These are phyloP conservation scores for Thelaira solivaga DNA, from an alignment of 2,888 invertebrate species.

Conservation along the genomic window DNA sequence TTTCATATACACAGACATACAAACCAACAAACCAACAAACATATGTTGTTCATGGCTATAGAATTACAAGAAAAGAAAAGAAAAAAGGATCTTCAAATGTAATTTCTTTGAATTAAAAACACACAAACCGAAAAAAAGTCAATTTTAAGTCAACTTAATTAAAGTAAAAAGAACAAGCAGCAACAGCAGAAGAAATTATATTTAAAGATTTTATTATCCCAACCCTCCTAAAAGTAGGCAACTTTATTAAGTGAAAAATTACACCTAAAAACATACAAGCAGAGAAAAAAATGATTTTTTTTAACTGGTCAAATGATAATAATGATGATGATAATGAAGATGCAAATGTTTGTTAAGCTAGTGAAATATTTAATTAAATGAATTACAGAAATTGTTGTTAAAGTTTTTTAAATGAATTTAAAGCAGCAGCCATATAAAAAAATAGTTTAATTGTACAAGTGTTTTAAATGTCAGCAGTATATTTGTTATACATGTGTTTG, in stretches of 20 bases:
- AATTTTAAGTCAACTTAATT: slow-evolving; percentile 38
- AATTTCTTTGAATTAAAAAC: slow-evolving; percentile 1
- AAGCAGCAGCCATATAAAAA: background rate
- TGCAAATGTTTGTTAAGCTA: slow-evolving; percentile 27
- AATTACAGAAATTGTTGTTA: slow-evolving; percentile 53
- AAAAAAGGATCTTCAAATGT: slow-evolving; percentile 32
- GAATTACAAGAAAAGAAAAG: background rate
- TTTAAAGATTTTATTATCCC: slow-evolving; percentile 32
- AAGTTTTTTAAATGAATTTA: slow-evolving; percentile 38
- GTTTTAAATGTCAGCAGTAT: slow-evolving; percentile 60
- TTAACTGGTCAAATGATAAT: slow-evolving; percentile 15
- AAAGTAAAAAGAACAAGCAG: background rate
- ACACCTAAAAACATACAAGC: slow-evolving; percentile 21
- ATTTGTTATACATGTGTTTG: slow-evolving; percentile 60
- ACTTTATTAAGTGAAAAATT: slow-evolving; percentile 1
- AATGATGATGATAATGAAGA: background rate
- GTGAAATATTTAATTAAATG: slow-evolving; percentile 31
- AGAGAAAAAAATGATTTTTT: slow-evolving; percentile 7
- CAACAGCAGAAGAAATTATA: background rate
- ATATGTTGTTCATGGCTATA: too few species aligned
- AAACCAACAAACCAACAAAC: too few species aligned
- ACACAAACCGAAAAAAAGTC: slow-evolving; percentile 29
- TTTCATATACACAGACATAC: slow-evolving; percentile 43
- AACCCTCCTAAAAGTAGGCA: slow-evolving; percentile 40
- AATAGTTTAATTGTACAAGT: slow-evolving; percentile 54